Evolutionary conservation across 2,888 invertebrate species (phyloP).

Genomic region (Lobophora halterata): DNA sequence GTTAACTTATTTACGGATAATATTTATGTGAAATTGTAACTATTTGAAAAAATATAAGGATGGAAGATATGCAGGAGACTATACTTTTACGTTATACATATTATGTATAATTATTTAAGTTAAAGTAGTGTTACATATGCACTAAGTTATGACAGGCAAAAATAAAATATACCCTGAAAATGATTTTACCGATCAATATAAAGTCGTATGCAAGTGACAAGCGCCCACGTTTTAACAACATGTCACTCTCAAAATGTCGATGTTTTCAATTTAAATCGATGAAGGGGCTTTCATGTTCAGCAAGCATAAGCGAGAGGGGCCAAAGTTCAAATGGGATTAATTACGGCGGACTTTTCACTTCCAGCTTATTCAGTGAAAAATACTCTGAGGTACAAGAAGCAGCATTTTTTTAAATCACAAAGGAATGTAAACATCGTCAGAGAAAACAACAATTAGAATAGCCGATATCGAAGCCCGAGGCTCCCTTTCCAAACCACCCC

Average conservation of each 20-base stretch:
- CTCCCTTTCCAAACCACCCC: slow-evolving; percentile 53
- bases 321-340: slow-evolving; percentile 61
- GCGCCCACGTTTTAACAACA: slow-evolving; percentile 43
- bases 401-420: slow-evolving; percentile 54
- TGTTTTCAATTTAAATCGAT: slow-evolving; percentile 72
- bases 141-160: too few relatives aligned
- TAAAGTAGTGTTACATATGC: too few relatives aligned
- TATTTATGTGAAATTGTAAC: too few relatives aligned
- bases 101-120: too few relatives aligned
- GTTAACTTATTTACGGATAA: too few relatives aligned
- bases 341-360: slow-evolving; percentile 41
- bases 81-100: too few relatives aligned
- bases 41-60: too few relatives aligned
- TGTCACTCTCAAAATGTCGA: slow-evolving; percentile 59
- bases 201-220: slow-evolving; percentile 46
- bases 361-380: slow-evolving; percentile 38
- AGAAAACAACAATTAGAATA: slow-evolving; percentile 78
- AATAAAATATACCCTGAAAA: too few relatives aligned
- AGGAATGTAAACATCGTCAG: slow-evolving; percentile 66
- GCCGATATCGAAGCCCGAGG: slow-evolving; percentile 73
- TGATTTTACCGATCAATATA: slow-evolving; percentile 55
- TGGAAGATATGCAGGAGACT: too few relatives aligned
- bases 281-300: slow-evolving; percentile 38
- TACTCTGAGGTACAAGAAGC: slow-evolving; percentile 37
- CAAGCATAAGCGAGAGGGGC: slow-evolving; percentile 36